These are phyloP conservation scores for Strix uralensis DNA, from an alignment of 2,113 vertebrate species.

Conservation along the genomic window DNA sequence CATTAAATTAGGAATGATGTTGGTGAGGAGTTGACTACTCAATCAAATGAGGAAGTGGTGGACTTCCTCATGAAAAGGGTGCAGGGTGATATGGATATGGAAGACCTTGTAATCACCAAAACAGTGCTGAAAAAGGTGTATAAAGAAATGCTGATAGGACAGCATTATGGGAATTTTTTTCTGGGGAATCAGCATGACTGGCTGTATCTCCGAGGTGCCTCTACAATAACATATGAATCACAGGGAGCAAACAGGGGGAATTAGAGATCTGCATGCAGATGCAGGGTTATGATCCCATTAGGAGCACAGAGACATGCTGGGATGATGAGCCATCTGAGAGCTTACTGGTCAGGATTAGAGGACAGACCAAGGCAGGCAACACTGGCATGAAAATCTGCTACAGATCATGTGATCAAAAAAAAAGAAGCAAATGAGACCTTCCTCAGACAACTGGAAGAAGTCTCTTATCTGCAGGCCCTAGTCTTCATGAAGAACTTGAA, in stretches of 20 bases:
- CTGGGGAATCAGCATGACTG: background rate
- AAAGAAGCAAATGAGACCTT: background rate
- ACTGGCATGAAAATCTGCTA: background rate
- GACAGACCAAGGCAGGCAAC: background rate
- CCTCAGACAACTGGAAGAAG: background rate
- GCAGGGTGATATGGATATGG: background rate
- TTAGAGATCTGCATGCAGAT: background rate
- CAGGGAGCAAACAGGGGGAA: background rate
- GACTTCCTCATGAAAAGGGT: background rate
- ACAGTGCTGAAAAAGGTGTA: background rate
- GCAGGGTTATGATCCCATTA: accelerated
- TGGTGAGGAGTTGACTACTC: background rate
- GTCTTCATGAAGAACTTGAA: background rate
- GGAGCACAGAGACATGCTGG: background rate
- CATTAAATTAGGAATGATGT: background rate
- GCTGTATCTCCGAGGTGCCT: background rate
- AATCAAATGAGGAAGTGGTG: background rate
- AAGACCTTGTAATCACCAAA: background rate
- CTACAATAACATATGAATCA: background rate
- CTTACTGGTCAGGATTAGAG: background rate
- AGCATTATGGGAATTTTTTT: background rate
- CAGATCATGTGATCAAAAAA: background rate
- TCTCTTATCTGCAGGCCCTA: too few relatives aligned
- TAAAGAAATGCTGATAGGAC: background rate
- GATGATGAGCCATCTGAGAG: background rate